Percentiles rank a stretch among this genome's conserved stretches.
Evolutionary conservation across 1,140 invertebrate genomes (phyloP).

Genomic region (Campodea augens): DNA sequence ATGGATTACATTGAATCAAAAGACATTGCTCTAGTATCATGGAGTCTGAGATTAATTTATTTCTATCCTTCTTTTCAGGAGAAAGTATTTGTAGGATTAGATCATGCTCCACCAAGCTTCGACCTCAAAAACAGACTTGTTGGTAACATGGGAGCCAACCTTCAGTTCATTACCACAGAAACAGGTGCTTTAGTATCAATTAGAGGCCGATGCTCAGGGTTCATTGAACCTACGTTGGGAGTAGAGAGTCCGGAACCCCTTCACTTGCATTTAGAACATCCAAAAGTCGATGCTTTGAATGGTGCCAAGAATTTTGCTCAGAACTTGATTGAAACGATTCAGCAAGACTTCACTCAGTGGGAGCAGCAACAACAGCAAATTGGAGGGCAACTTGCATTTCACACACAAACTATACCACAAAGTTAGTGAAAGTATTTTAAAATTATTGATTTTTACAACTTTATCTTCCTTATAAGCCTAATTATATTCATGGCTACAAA

Average conservation of each 20-base stretch:
- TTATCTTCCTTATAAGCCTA: constrained; percentile 9
- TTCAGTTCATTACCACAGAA: constrained; percentile 54
- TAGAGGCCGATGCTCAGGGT: constrained; percentile 44
- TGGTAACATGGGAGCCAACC: constrained; percentile 44
- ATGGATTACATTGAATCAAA: too few species aligned
- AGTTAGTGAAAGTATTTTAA: too few species aligned
- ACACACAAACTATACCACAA: too few species aligned
- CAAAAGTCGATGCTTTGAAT: constrained; percentile 42
- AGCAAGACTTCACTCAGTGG: constrained; percentile 46
- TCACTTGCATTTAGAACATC: constrained; percentile 55
- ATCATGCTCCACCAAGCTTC: constrained; percentile 52
- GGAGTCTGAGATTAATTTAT: not conserved
- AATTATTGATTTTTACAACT: constrained; percentile 15
- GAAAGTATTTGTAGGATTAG: constrained; percentile 55
- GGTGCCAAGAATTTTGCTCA: constrained; percentile 49
- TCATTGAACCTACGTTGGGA: constrained; percentile 35
- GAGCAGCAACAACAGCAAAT: constrained; percentile 30
- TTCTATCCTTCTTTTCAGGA: constrained; percentile 29
- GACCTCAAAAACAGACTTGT: constrained; percentile 51
- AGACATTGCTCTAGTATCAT: too few species aligned
- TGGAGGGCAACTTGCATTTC: constrained; percentile 18
- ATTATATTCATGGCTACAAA: constrained; percentile 5
- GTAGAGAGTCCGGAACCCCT: constrained; percentile 55
- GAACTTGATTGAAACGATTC: constrained; percentile 61
- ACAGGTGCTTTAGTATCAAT: constrained; percentile 53